Evolutionary conservation across 2,797 vertebrate genomes (phyloP), one percentile per base, ranked within the genome.

Genomic region (Natrix natrix): DNA sequence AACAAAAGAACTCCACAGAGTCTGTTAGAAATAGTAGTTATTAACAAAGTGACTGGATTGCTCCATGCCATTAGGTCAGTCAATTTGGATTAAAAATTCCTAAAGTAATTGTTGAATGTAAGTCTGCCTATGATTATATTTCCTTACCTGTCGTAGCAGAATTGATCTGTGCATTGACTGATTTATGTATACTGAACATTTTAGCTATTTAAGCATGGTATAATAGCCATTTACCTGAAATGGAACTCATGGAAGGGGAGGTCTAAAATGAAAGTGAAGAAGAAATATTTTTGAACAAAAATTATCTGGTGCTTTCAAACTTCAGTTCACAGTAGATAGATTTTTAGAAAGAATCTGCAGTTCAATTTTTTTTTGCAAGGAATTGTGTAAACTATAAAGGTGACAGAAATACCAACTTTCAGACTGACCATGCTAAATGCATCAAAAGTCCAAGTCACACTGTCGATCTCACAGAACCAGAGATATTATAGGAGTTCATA

Each of bases 91-190:
- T 8, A 37, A 32, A 56, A 88, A 91, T 92, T 89, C 60, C 3
- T 20, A 2, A 0, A 59, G 86, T 56, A 0, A 1, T 3, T 92
- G 43, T 16, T 54, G 92, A 94, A 88, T 32, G 13, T 66, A n/a
- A 0, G 16, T 56, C 22, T 8, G n/a, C 12, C 78, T 74, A 0
- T 8, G 56, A 91, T 66, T 55, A 5, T 52, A 52, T 20, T 43
- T 16, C 22, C 1, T 56, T 0, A 0, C 12, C 1, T 60, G 78
- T 83, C 3, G 0, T 8, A 37, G 37, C 0, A 0, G 74, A 48
- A 94, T 0, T 8, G 1, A 0, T 0, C 17, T 55, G 20, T 10
- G 48, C 16, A 57, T 83, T 87, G 83, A 28, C 0, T 0, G n/a
- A 17, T 1, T 52, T 74, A 90, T 20, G 37, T 87, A 37, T 37